Percentiles rank a stretch among this genome's conserved stretches.
phyloP scores from a whole-genome alignment of 2,888 invertebrate species.

The Vanessa cardui region DNA sequence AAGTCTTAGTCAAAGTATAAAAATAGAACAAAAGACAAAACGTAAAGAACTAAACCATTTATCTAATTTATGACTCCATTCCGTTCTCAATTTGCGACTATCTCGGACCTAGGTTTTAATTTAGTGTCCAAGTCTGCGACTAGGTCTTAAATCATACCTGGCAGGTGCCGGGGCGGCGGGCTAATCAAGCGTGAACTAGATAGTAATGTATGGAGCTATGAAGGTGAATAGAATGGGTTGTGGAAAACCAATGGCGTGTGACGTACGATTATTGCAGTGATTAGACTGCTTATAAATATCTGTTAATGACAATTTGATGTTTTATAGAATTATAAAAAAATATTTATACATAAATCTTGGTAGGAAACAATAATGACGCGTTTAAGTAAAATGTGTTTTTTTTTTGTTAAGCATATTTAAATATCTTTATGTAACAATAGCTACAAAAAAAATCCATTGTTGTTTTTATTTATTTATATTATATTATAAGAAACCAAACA shows the following conservation, averaged over 20 bases:
- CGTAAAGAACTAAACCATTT: conserved; percentile 22
- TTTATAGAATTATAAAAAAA: background rate
- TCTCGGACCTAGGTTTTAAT: conserved; percentile 31
- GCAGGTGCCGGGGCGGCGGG: conserved; percentile 57
- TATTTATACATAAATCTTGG: too few species aligned
- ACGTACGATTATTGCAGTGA: conserved; percentile 26
- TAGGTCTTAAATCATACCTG: conserved; percentile 68
- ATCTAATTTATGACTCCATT: conserved; percentile 32
- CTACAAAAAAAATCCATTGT: too few species aligned
- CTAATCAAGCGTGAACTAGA: conserved; percentile 62
- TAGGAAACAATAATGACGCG: too few species aligned
- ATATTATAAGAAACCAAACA: too few species aligned
- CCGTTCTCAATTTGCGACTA: conserved; percentile 31
- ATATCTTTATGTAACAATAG: too few species aligned
- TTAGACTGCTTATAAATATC: background rate
- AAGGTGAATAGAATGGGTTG: conserved; percentile 55
- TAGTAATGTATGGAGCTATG: conserved; percentile 64
- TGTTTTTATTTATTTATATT: too few species aligned
- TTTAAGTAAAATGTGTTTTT: too few species aligned
- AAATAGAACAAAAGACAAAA: conserved; percentile 9
- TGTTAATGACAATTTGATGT: background rate
- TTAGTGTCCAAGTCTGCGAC: conserved; percentile 57
- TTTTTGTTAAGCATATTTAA: too few species aligned
- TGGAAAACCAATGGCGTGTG: conserved; percentile 56
- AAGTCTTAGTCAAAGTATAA: conserved; percentile 15